Percentiles rank a stretch among this genome's conserved stretches.
Conservation (phyloP, 35 echinoderm and acorn worm species). For the Heliocidaris tuberculata region DNA sequence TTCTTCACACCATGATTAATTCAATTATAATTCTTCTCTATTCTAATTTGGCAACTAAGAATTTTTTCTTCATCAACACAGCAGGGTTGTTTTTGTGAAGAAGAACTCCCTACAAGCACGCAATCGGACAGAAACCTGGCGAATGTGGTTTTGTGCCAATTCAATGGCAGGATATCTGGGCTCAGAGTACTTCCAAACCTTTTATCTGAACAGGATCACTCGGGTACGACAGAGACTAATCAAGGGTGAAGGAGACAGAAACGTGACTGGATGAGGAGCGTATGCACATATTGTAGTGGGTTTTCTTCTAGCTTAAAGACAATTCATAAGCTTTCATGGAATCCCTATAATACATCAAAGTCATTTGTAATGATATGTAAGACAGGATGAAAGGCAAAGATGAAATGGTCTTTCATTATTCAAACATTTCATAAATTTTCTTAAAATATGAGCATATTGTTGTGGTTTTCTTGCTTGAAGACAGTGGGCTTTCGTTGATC, state of each 20-base stretch:
- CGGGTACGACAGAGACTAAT: too few relatives aligned
- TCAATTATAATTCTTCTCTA: not conserved
- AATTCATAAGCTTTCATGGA: too few relatives aligned
- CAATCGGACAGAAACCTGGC: not conserved
- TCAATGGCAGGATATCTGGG: conserved; percentile 15
- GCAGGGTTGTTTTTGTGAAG: not conserved
- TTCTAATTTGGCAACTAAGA: not conserved
- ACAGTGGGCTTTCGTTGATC: not conserved
- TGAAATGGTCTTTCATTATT: not conserved
- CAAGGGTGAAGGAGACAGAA: too few relatives aligned
- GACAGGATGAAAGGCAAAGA: not conserved
- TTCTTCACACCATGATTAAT: not conserved
- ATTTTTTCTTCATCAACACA: not conserved
- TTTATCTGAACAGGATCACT: not conserved
- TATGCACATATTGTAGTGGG: too few relatives aligned
- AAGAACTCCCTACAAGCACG: not conserved
- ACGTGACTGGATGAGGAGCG: too few relatives aligned
- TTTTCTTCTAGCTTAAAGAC: too few relatives aligned
- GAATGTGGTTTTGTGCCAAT: not conserved
- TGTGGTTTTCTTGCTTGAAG: not conserved
- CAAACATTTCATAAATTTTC: too few relatives aligned
- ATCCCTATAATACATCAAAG: not conserved
- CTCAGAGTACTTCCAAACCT: not conserved
- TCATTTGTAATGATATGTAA: not conserved
- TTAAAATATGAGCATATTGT: not conserved